These are phyloP conservation scores for Lydus trimaculatus DNA, from an alignment of 2,888 invertebrate genomes.

Conservation along the genomic window DNA sequence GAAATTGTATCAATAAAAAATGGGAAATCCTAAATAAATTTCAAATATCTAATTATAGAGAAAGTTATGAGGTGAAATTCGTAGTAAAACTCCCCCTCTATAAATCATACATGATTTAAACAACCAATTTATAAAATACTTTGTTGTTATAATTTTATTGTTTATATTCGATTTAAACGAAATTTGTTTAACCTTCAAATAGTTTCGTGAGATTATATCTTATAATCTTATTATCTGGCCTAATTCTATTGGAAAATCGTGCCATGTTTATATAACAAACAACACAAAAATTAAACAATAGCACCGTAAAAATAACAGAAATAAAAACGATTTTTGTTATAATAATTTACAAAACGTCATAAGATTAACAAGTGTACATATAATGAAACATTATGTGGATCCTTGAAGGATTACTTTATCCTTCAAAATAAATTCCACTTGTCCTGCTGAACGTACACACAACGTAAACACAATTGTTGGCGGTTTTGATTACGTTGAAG, in stretches of 20 bases:
- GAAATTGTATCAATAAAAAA: background rate
- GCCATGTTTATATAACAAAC: background rate
- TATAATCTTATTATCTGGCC: background rate
- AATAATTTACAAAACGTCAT: background rate
- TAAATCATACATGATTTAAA: background rate
- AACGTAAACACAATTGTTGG: background rate
- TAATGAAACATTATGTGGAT: too few species aligned
- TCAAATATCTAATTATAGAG: background rate
- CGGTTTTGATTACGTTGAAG: background rate
- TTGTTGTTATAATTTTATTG: background rate
- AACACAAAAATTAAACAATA: background rate
- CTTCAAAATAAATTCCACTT: background rate
- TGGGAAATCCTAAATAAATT: too few species aligned
- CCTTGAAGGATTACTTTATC: background rate
- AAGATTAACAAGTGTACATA: background rate
- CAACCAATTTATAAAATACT: background rate
- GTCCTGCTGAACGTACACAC: background rate
- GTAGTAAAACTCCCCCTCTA: background rate
- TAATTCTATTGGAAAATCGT: background rate
- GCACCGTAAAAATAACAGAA: background rate
- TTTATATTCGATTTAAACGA: background rate
- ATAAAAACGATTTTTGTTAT: background rate
- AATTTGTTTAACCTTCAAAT: background rate
- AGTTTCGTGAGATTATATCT: background rate
- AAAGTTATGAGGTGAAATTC: background rate